phyloP scores from a whole-genome alignment of 2,888 invertebrate genomes.

The Lithophane leautieri region DNA sequence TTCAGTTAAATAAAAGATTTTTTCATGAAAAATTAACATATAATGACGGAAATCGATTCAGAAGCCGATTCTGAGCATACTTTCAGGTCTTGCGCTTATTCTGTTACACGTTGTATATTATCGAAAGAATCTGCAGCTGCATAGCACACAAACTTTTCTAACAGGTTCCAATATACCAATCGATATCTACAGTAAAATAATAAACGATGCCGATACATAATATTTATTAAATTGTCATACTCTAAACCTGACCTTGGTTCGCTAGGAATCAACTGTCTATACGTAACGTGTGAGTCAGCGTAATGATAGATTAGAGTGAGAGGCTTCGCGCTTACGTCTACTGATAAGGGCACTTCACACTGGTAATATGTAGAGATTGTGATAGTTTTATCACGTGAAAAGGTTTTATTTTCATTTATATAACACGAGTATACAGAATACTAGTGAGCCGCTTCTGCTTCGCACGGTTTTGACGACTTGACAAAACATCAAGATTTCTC shows the following conservation, averaged over 20 bases:
- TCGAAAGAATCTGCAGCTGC: background rate
- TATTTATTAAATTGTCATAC: conserved; percentile 1
- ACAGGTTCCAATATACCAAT: background rate
- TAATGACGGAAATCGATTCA: no score
- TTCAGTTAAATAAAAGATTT: no score
- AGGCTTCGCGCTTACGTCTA: conserved; percentile 45
- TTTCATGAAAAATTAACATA: no score
- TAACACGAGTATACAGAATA: background rate
- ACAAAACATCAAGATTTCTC: no score
- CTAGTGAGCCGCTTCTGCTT: no score
- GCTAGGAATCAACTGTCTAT: conserved; percentile 22
- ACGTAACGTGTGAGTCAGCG: conserved; percentile 37
- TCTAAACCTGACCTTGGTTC: conserved; percentile 32
- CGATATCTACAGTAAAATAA: background rate
- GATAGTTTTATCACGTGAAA: background rate
- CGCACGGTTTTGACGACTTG: no score
- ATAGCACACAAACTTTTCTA: background rate
- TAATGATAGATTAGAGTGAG: conserved; percentile 46
- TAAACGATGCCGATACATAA: conserved; percentile 1
- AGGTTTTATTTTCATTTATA: background rate
- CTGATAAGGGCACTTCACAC: conserved; percentile 27
- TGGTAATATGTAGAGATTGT: background rate
- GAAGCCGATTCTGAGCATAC: no score
- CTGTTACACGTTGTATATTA: no score
- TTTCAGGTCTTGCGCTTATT: no score